Conservation (phyloP, 92 coral and sea anemone species). For the Heliopora coerulea region DNA sequence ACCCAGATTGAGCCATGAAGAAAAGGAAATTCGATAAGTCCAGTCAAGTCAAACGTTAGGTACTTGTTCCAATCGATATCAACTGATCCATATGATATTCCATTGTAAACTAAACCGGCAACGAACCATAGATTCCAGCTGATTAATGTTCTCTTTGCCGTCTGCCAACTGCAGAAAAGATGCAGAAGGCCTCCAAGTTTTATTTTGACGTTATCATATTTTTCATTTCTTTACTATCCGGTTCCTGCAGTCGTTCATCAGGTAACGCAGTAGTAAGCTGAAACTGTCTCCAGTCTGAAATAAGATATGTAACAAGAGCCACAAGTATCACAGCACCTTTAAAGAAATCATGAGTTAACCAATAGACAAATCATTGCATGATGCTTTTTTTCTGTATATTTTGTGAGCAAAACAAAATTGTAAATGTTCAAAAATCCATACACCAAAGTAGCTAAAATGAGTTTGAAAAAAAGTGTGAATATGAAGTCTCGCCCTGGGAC, state of each 20-base stretch:
- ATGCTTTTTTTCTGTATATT: conserved; percentile 20
- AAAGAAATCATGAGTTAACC: conserved; percentile 21
- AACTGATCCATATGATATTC: too few species aligned
- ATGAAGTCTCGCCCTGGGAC: too few species aligned
- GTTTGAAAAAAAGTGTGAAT: too few species aligned
- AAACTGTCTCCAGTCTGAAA: conserved; percentile 27
- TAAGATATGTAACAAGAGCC: conserved; percentile 30
- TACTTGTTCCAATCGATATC: too few species aligned
- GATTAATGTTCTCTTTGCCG: conserved; percentile 22
- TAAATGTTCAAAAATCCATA: conserved; percentile 27
- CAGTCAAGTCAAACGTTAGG: too few species aligned
- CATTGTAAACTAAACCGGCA: too few species aligned
- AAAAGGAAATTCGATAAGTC: too few species aligned
- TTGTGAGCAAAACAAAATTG: conserved; percentile 11
- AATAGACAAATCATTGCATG: conserved; percentile 18
- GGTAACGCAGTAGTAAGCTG: conserved; percentile 24
- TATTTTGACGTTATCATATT: too few species aligned
- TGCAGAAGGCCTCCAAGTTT: conserved; percentile 11
- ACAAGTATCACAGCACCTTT: conserved; percentile 1
- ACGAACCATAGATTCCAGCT: conserved; percentile 41
- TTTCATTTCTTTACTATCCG: not conserved
- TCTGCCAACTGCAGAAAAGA: conserved; percentile 3
- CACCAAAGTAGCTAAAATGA: too few species aligned
- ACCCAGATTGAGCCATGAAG: too few species aligned
- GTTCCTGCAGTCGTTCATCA: conserved; percentile 8